Evolutionary conservation across 2,113 vertebrate genomes (phyloP), one percentile per base, ranked within the genome.

Genomic region (Microtus richardsoni): DNA sequence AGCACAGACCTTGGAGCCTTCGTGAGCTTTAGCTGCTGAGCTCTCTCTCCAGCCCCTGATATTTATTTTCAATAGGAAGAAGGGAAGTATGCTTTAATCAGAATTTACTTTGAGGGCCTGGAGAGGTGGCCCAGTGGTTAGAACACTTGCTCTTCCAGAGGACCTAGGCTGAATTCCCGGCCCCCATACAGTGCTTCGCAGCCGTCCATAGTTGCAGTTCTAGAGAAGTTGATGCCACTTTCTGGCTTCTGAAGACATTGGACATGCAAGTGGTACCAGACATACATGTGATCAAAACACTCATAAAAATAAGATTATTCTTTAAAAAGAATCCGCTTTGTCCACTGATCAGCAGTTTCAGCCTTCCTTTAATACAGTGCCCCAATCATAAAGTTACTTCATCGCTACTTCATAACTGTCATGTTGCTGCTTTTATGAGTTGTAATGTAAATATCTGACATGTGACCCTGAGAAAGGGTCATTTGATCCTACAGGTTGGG

Each of bases 61-160:
- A 66, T 80, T 91, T 95, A 41, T 95, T 97, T 88, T 47, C 33
- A 77, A 44, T 16, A 74, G 11, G 39, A 36, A 33, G 14, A 11
- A 82, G 24, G 75, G 49, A 88, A 44, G 6, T 26, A 77, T 68
- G 85, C 30, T 95, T 89, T 92, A 33, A 83, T 92, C 21, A 78
- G 4, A 71, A n/a, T 80, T 89, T 79, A 52, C 83, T 82, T 75
- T 91, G 62, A 64, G 47, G 47, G 47, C 47, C 47, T 36, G 77
- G 47, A 79, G 30, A 52, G 30, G n/a, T n/a, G 19, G 52, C 78
- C 21, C 49, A 39, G 54, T 26, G 36, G 54, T 60, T 60, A 26
- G 54, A 80, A n/a, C 33, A 80, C 78, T 24, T 36, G 21, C 78
- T 80, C 33, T 58, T 80, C 78, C 52, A 80, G 78, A 80, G 49